These are phyloP conservation scores for Petromus typicus DNA, from an alignment of 2,113 vertebrate species.

Conservation along the genomic window DNA sequence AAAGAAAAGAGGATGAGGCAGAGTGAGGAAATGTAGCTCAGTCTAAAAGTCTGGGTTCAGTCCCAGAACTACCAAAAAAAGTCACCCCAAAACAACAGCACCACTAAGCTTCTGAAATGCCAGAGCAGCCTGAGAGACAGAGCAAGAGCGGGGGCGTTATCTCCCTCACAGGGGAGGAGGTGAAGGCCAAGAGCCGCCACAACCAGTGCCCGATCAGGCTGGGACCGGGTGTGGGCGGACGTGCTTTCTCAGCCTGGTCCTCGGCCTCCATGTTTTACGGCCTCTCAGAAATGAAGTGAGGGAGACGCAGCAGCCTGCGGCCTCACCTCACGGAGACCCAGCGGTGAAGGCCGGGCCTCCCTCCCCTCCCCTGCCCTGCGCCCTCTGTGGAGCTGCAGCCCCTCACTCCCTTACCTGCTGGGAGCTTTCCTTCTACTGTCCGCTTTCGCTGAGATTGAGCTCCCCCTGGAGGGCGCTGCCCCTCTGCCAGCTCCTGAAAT, in stretches of 20 bases:
- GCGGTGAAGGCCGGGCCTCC: too few species aligned
- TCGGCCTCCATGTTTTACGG: too few species aligned
- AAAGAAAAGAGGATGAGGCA: background rate
- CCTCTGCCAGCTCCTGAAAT: constrained; percentile 34
- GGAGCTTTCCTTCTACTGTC: background rate
- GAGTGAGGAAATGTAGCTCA: background rate
- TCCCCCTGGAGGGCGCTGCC: constrained; percentile 1
- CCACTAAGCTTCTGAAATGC: background rate
- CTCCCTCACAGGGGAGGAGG: background rate
- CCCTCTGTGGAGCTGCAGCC: background rate
- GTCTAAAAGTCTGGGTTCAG: background rate
- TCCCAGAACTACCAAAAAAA: background rate
- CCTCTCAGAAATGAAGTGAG: too few species aligned
- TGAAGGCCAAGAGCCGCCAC: background rate
- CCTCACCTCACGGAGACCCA: too few species aligned
- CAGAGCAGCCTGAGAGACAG: background rate
- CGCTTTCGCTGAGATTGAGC: background rate
- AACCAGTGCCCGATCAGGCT: background rate
- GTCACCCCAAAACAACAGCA: background rate
- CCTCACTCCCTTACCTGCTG: background rate
- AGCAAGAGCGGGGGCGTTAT: too few species aligned
- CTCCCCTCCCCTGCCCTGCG: background rate
- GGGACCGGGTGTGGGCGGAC: too few species aligned
- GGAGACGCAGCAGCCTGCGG: background rate
- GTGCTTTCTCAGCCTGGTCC: too few species aligned